phyloP scores from a whole-genome alignment of 2,888 invertebrate species.

The Lasioglossum malachurum region DNA sequence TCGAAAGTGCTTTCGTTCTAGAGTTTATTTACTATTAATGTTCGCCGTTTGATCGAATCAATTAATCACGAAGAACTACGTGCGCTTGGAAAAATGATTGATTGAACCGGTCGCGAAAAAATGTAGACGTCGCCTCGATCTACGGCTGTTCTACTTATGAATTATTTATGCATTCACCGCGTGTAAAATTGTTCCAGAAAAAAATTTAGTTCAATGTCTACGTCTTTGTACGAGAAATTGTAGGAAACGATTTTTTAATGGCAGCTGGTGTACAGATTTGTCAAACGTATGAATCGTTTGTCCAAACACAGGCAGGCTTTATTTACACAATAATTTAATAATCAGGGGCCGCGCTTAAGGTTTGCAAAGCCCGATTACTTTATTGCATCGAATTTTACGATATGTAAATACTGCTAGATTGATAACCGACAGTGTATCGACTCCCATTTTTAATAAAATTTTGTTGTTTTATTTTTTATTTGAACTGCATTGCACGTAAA shows the following conservation, averaged over 20 bases:
- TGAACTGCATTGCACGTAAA: background rate
- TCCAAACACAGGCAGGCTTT: background rate
- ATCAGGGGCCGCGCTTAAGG: accelerated
- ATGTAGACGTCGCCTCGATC: background rate
- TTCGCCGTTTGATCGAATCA: background rate
- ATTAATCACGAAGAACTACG: background rate
- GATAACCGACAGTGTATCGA: background rate
- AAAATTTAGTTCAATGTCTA: background rate
- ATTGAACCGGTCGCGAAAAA: background rate
- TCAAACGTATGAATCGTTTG: background rate
- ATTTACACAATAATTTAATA: background rate
- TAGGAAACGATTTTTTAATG: background rate
- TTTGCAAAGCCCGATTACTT: background rate
- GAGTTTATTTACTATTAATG: background rate
- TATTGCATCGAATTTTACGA: no score
- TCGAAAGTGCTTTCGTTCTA: background rate
- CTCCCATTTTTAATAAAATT: background rate
- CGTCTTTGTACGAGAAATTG: background rate
- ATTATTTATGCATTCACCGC: background rate
- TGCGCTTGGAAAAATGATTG: background rate
- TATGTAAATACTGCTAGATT: background rate
- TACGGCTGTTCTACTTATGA: background rate
- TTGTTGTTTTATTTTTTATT: background rate
- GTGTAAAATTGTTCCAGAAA: background rate
- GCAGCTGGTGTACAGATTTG: background rate